Evolutionary conservation across 2,113 vertebrate genomes (phyloP).

Genomic region (Oncorhynchus kisutch): DNA sequence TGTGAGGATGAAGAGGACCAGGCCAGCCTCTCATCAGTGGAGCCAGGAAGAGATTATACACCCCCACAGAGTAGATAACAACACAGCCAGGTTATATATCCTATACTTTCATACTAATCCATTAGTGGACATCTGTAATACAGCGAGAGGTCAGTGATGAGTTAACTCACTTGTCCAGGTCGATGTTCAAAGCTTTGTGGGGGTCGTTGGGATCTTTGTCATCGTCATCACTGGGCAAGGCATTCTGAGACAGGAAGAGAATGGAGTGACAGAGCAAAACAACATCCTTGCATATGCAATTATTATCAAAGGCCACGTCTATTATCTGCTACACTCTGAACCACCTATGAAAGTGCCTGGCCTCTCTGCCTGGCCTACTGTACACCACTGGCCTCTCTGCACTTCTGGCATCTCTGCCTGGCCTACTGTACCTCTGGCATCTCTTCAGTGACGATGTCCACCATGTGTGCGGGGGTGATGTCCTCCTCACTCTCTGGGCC

Average conservation of each 20-base stretch:
- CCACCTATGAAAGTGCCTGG: background rate
- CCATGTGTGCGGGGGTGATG: conserved; percentile 89
- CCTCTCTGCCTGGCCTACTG: too few relatives aligned
- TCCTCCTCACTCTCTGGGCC: conserved; percentile 95
- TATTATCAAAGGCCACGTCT: too few relatives aligned
- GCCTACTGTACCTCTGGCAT: conserved; percentile 89
- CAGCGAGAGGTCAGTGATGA: background rate
- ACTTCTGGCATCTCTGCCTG: too few relatives aligned
- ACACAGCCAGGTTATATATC: background rate
- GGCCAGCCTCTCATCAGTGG: conserved; percentile 9
- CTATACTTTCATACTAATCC: background rate
- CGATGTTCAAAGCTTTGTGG: conserved; percentile 95
- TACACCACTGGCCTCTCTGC: too few relatives aligned
- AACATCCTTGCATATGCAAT: too few relatives aligned
- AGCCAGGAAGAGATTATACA: background rate
- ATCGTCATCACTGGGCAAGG: conserved; percentile 96
- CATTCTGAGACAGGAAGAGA: conserved; percentile 77
- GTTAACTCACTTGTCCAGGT: conserved; percentile 90
- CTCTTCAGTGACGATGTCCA: conserved; percentile 96
- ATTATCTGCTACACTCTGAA: too few relatives aligned
- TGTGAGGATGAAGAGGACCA: conserved; percentile 7
- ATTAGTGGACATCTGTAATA: background rate
- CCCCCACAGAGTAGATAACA: background rate
- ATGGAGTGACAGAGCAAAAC: too few relatives aligned
- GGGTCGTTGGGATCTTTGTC: conserved; percentile 98